Evolutionary conservation across 1,140 invertebrate species (phyloP).

Genomic region (Zaprionus gabonicus): DNA sequence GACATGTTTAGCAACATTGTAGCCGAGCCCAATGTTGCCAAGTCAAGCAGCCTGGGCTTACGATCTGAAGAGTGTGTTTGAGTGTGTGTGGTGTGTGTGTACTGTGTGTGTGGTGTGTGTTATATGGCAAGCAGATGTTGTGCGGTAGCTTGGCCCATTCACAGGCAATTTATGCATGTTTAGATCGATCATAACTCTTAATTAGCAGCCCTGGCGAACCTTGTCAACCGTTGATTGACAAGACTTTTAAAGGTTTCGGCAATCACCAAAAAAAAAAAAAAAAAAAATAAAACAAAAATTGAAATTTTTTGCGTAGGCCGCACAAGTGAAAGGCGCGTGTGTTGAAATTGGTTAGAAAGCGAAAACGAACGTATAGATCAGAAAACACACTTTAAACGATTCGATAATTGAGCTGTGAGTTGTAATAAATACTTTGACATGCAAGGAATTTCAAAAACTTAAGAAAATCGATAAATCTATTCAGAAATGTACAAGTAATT

Average conservation of each 20-base stretch:
- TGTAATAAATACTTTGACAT: not conserved
- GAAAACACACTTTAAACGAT: not conserved
- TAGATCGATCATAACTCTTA: conserved; percentile 78
- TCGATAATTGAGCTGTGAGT: not conserved
- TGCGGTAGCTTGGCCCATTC: conserved; percentile 42
- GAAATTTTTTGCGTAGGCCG: conserved; percentile 66
- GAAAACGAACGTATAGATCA: conserved; percentile 13
- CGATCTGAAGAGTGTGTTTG: conserved; percentile 5
- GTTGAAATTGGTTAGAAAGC: conserved; percentile 28
- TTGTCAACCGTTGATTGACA: conserved; percentile 81
- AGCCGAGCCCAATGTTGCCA: conserved; percentile 63
- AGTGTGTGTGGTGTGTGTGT: not conserved
- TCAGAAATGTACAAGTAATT: too few relatives aligned
- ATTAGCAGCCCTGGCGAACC: conserved; percentile 70
- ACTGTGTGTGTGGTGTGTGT: conserved; percentile 22
- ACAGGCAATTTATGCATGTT: conserved; percentile 72
- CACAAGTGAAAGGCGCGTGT: conserved; percentile 67
- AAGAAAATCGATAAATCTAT: too few relatives aligned
- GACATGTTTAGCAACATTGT: conserved; percentile 66
- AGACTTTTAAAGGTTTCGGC: conserved; percentile 76
- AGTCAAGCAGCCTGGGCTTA: conserved; percentile 22
- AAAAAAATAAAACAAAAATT: conserved; percentile 27
- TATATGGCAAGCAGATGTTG: conserved; percentile 48
- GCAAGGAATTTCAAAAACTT: not conserved
- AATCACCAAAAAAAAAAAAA: conserved; percentile 53